These are phyloP conservation scores for Limnephilus rhombicus DNA, from an alignment of 2,888 invertebrate genomes.

Conservation along the genomic window DNA sequence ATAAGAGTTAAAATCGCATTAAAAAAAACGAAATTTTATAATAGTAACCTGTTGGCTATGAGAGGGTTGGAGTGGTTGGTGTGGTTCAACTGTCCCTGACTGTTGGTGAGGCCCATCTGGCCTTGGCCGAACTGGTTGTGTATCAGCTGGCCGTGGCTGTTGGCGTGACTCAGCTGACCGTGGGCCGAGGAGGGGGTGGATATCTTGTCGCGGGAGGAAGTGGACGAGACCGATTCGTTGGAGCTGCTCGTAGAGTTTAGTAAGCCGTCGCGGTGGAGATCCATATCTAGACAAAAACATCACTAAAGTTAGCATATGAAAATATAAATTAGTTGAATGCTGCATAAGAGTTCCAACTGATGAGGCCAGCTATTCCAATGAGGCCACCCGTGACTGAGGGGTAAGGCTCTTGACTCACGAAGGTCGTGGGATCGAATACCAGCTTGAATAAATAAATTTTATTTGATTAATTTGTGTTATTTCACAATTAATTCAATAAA, in stretches of 20 bases:
- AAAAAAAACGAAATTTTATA: no score
- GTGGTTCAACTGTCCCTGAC: constrained; percentile 59
- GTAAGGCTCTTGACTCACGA: no score
- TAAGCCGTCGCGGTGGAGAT: constrained; percentile 62
- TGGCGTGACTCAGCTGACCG: constrained; percentile 58
- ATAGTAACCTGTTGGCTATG: constrained; percentile 30
- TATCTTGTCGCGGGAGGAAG: constrained; percentile 76
- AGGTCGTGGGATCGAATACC: no score
- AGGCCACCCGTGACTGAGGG: no score
- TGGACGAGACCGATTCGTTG: constrained; percentile 89
- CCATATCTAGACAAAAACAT: constrained; percentile 53
- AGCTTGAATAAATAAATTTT: no score
- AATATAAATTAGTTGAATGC: no score
- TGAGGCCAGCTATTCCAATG: no score
- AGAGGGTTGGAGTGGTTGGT: constrained; percentile 49
- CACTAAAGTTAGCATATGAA: background rate
- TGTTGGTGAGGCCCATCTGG: constrained; percentile 28
- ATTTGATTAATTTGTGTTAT: no score
- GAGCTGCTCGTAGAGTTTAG: constrained; percentile 85
- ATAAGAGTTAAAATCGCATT: no score
- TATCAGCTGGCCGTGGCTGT: constrained; percentile 62
- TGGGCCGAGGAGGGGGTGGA: constrained; percentile 69
- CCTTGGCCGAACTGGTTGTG: constrained; percentile 61
- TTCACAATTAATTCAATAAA: no score
- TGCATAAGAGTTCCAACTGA: no score